Conservation (phyloP, 2,113 vertebrate genomes). For the Pseudorectes ferrugineus region DNA sequence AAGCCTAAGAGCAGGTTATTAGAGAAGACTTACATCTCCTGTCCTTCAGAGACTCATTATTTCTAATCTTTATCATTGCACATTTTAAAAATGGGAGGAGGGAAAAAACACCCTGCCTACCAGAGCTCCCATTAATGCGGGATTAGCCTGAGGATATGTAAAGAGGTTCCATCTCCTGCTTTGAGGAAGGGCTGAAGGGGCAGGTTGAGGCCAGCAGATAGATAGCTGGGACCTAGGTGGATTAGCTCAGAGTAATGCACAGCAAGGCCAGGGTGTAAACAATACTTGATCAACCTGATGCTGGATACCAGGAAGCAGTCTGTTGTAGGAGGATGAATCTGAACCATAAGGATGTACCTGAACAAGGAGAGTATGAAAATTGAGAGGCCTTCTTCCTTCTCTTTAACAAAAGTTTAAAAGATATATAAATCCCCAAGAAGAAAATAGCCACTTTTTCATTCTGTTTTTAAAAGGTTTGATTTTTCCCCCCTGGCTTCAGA, state of each 20-base stretch:
- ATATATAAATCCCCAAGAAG: not conserved
- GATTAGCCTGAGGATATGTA: not conserved
- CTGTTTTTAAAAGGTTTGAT: not conserved
- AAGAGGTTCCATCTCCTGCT: not conserved
- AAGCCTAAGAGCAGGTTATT: not conserved
- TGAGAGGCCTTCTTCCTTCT: not conserved
- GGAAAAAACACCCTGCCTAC: not conserved
- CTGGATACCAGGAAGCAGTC: not conserved
- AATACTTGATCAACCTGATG: not conserved
- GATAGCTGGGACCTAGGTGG: not conserved
- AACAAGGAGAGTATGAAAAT: constrained; percentile 19
- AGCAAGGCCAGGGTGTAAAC: not conserved
- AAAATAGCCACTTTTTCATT: not conserved
- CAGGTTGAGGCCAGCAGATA: constrained; percentile 15
- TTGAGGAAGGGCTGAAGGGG: constrained; percentile 11
- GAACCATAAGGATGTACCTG: not conserved
- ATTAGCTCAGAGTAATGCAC: not conserved
- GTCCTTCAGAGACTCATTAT: not conserved
- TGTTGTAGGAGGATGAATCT: not conserved
- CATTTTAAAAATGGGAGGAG: not conserved
- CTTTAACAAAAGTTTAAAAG: not conserved
- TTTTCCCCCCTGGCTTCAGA: not conserved
- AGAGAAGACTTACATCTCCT: not conserved
- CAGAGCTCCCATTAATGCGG: not conserved
- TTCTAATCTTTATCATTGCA: not conserved